Conservation (phyloP, 2,113 vertebrate genomes). For the Catharus minimus region DNA sequence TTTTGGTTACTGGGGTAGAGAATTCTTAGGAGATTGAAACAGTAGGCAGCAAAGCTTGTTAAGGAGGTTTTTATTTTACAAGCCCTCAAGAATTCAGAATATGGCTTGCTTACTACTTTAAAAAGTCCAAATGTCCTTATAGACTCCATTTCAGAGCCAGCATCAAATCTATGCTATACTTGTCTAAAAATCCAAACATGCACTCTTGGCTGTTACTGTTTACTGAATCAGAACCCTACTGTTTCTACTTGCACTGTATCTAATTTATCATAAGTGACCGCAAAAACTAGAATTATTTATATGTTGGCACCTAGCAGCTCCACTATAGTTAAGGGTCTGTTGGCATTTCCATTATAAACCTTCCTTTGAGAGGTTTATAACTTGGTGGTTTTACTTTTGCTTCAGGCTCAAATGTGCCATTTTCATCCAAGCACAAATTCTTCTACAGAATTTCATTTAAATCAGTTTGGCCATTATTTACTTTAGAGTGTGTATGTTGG, state of each 20-base stretch:
- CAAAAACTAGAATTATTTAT: constrained; percentile 77
- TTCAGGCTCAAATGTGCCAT: constrained; percentile 72
- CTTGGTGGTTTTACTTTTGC: constrained; percentile 73
- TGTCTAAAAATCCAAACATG: constrained; percentile 71
- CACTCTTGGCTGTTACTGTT: constrained; percentile 63
- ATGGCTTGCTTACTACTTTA: constrained; percentile 47
- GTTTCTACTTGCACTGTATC: constrained; percentile 71
- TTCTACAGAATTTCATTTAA: constrained; percentile 72
- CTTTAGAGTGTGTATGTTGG: constrained; percentile 24
- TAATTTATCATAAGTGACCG: constrained; percentile 74
- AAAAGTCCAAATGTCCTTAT: constrained; percentile 52
- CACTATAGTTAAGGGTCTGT: constrained; percentile 72
- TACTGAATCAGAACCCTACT: constrained; percentile 70
- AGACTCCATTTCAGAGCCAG: constrained; percentile 56
- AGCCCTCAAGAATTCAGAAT: constrained; percentile 60
- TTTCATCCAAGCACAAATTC: constrained; percentile 73
- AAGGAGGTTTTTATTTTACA: constrained; percentile 66
- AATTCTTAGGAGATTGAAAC: constrained; percentile 64
- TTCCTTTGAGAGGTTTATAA: constrained; percentile 77
- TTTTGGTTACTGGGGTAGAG: constrained; percentile 59
- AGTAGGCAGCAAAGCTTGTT: constrained; percentile 69
- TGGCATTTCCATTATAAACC: constrained; percentile 76
- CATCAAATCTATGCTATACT: constrained; percentile 60
- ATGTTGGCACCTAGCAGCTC: constrained; percentile 68
- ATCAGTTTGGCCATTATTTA: constrained; percentile 65